phyloP scores from a whole-genome alignment of 2,113 vertebrate species.

The Limanda limanda region DNA sequence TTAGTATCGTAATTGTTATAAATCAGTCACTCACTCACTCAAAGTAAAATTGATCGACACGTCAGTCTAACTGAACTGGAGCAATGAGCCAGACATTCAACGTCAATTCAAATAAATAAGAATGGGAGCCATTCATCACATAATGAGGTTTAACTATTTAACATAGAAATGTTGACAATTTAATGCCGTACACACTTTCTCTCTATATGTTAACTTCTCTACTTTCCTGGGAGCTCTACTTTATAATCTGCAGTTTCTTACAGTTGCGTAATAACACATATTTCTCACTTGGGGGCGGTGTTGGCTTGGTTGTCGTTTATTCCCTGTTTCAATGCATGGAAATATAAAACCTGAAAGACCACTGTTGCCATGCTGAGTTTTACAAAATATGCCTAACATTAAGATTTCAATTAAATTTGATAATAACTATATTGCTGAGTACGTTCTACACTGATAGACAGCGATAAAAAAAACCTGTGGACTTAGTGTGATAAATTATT shows the following conservation, averaged over 20 bases:
- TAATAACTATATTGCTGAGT: too few species aligned
- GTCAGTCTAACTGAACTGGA: not conserved
- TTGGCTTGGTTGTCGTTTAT: constrained; percentile 23
- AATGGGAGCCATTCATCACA: not conserved
- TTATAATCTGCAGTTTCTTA: not conserved
- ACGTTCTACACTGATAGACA: too few species aligned
- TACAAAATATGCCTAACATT: too few species aligned
- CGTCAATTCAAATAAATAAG: not conserved
- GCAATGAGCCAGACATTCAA: not conserved
- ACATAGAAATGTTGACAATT: not conserved
- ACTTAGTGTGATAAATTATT: too few species aligned
- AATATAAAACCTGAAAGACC: not conserved
- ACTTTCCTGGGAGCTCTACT: not conserved
- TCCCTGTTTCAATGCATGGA: not conserved
- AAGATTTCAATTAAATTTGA: too few species aligned
- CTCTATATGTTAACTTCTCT: not conserved
- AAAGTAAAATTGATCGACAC: not conserved
- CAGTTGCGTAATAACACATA: constrained; percentile 15
- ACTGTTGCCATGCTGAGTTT: too few species aligned
- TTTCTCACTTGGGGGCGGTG: constrained; percentile 49
- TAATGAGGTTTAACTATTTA: not conserved
- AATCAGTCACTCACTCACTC: not conserved
- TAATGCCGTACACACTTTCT: not conserved
- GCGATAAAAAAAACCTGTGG: too few species aligned
- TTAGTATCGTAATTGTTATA: not conserved